Percentiles rank a stretch among this genome's conserved stretches.
phyloP scores from a whole-genome alignment of 2,888 invertebrate genomes.

The Cerceris ruficornis region DNA sequence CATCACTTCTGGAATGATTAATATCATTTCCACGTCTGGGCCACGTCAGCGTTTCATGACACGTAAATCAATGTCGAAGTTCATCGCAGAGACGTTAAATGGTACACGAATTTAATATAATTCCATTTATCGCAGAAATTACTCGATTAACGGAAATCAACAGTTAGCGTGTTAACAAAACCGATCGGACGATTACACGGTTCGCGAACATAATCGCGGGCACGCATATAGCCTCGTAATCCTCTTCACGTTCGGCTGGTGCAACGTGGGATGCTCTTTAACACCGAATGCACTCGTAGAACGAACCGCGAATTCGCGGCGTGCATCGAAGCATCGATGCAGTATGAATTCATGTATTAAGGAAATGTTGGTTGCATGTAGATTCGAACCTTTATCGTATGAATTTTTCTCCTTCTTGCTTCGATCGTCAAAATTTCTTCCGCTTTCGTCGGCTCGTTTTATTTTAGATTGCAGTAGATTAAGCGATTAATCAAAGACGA shows the following conservation, averaged over 20 bases:
- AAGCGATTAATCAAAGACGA: slow-evolving; percentile 72
- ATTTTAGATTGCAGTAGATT: slow-evolving; percentile 61
- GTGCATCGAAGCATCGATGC: neutral
- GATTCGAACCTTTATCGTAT: neutral
- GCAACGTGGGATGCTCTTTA: neutral
- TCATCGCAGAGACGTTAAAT: too few species aligned
- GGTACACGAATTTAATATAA: too few species aligned
- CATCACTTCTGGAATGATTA: too few species aligned
- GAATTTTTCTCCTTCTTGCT: neutral
- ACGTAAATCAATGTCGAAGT: neutral
- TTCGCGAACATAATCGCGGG: neutral
- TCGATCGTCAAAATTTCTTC: neutral
- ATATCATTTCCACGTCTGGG: too few species aligned
- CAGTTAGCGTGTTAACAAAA: neutral
- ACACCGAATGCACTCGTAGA: neutral
- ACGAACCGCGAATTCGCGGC: neutral
- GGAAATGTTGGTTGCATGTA: neutral
- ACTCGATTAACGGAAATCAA: neutral
- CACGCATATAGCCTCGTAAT: neutral
- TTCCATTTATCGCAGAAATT: neutral
- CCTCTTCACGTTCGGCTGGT: neutral
- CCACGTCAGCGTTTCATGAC: too few species aligned
- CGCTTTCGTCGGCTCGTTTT: slow-evolving; percentile 3
- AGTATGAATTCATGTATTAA: neutral
- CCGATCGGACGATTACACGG: too few species aligned